Evolutionary conservation across 2,113 vertebrate species (phyloP), one percentile per base, ranked within the genome.

Genomic region (Romanogobio albipinnatus): DNA sequence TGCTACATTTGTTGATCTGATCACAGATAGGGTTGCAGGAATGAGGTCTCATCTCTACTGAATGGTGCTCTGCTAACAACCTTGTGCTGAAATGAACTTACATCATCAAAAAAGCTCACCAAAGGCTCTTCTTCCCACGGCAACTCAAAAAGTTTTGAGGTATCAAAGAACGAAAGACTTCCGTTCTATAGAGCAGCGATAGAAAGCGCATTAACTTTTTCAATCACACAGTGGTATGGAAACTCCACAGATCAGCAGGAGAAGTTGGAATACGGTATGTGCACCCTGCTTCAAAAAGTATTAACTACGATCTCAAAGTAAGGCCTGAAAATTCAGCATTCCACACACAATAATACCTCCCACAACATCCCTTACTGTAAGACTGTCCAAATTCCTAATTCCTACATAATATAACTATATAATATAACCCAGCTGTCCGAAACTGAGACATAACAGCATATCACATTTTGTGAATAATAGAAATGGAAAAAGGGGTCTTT

Each of bases 41-140:
- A 33, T 29, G 47, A 75, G 47, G 45, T 29, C 47, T 75, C 73
- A 43, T 73, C 22, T 73, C 39, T 14, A 47, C 33, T 73, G 70
- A 73, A 47, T n/a, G 11, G 22, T 14, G 70, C 39, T 45, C 39
- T 13, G 24, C 45, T 76, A 51, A 76, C 24, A 76, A 10, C 73
- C 73, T 53, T 76, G 47, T 9, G 73, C 47, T 53, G 15, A 76
- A 53, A 76, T 17, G 24, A 76, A 76, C 73, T 73, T 47, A 47
- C 70, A 73, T 73, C 70, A 53, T 76, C 73, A 76, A 53, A 53
- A 76, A 76, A 76, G n/a, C 73, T 76, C 73, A 53, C 73, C 73
- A 76, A 53, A 76, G 73, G 47, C 73, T 76, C 73, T 51, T 76
- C 73, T 76, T 53, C 47, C 24, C 15, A 53, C 29, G 73, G 59